phyloP scores from a whole-genome alignment of 1,140 invertebrate species.

The Thrips palmi region DNA sequence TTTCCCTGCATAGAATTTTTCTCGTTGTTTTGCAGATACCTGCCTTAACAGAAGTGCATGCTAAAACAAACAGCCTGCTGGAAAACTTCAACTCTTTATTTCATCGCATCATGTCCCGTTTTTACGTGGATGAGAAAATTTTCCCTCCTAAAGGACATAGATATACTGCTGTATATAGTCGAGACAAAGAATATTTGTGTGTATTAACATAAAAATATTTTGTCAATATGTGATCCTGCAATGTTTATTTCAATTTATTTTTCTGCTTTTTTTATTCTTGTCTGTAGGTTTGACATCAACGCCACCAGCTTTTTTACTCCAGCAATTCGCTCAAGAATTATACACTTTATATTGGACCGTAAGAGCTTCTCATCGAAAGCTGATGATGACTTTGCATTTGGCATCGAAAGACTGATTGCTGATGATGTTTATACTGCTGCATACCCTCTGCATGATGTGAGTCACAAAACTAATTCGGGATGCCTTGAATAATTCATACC shows the following conservation, averaged over 20 bases:
- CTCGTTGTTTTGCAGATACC: conserved; percentile 41
- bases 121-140: conserved; percentile 39
- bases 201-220: conserved; percentile 20
- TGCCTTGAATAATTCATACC: not conserved
- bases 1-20: too few species aligned
- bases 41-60: conserved; percentile 34
- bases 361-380: conserved; percentile 52
- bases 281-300: conserved; percentile 59
- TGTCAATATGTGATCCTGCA: conserved; percentile 2
- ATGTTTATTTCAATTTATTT: conserved; percentile 11
- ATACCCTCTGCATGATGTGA: conserved; percentile 82
- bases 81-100: conserved; percentile 37
- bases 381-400: conserved; percentile 55
- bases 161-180: conserved; percentile 65
- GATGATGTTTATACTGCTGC: conserved; percentile 64
- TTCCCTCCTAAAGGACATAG: conserved; percentile 53
- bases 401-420: conserved; percentile 61
- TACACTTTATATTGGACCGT: conserved; percentile 80
- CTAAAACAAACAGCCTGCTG: conserved; percentile 37
- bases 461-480: conserved; percentile 15
- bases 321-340: conserved; percentile 66
- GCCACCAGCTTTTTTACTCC: conserved; percentile 69
- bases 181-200: conserved; percentile 75
- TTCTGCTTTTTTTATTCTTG: conserved; percentile 13
- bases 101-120: conserved; percentile 34